Evolutionary conservation across 2,113 vertebrate genomes (phyloP), one percentile per base, ranked within the genome.

Genomic region (Caranx ignobilis): DNA sequence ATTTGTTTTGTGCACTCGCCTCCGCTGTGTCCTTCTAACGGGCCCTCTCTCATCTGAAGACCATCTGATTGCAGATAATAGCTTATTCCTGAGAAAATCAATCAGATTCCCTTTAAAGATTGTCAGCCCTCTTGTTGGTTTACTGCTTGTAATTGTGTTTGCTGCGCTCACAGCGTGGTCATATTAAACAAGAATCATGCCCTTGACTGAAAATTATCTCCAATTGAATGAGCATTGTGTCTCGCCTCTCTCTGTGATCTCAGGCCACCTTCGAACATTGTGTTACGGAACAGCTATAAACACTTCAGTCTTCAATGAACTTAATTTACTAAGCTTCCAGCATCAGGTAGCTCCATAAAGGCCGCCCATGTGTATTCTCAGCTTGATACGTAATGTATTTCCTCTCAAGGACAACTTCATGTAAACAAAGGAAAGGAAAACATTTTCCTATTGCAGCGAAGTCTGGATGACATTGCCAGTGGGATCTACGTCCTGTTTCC

Each of bases 61-160:
- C 68, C 82, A 41, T 5, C 88, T 81, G 89, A 88, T 90, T 86
- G 73, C 81, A 87, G 87, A 91, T 92, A 92, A 88, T 87, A 73
- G 87, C 79, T 87, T 50, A 85, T 84, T 87, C 73, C 81, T 43
- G 71, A 59, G 74, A 87, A 90, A 91, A 90, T 91, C 90, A 85
- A 89, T 89, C 86, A 85, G 84, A 89, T 90, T 87, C 55, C 64
- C 83, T 85, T 84, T 83, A 75, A 83, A 87, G 88, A 91, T 89
- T 81, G 76, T 48, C 34, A 15, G 48, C 41, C 54, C 4, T 9
- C 2, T 0, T 78, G 81, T 47, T 71, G 70, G 76, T 88, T 85
- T 77, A 74, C 74, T 66, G 83, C 62, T 66, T 39, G 5, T 79
- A 72, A 83, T 81, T 43, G 69, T 71, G 83, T 85, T 90, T 89